phyloP scores from a whole-genome alignment of 2,797 vertebrate genomes.

The Paratrypauchen microcephalus region DNA sequence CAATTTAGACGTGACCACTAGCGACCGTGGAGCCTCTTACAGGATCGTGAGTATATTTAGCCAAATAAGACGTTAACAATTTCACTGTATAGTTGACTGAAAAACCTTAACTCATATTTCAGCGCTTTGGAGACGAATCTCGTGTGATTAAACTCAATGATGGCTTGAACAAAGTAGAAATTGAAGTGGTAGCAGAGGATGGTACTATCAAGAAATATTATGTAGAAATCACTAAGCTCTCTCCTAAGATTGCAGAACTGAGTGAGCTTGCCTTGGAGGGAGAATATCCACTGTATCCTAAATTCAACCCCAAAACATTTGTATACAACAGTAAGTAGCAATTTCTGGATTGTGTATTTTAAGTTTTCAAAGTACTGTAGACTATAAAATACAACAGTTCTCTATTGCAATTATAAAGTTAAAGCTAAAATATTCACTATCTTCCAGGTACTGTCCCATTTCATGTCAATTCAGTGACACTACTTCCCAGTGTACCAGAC shows the following conservation, averaged over 20 bases:
- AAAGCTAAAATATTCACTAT: no score
- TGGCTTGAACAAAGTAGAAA: conserved; percentile 60
- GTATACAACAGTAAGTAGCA: conserved; percentile 65
- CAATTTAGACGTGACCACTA: conserved; percentile 54
- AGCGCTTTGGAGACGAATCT: conserved; percentile 62
- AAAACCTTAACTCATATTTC: conserved; percentile 20
- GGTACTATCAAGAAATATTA: conserved; percentile 69
- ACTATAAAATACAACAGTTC: not conserved
- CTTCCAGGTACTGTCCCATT: conserved; percentile 49
- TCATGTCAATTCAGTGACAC: conserved; percentile 43
- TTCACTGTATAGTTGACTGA: not conserved
- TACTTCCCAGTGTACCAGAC: conserved; percentile 57
- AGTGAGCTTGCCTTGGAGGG: conserved; percentile 54
- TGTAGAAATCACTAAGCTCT: conserved; percentile 64
- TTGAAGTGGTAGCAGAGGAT: conserved; percentile 75
- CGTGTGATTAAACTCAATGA: conserved; percentile 56
- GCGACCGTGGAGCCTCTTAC: conserved; percentile 66
- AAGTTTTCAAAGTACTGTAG: not conserved
- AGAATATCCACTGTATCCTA: conserved; percentile 49
- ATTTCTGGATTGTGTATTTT: not conserved
- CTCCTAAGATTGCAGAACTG: conserved; percentile 58
- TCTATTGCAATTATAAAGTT: not conserved
- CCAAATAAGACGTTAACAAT: not conserved
- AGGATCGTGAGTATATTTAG: conserved; percentile 56
- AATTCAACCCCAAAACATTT: conserved; percentile 49